phyloP scores from a whole-genome alignment of 2,888 invertebrate genomes.

The Hirtodrosophila alboralis region DNA sequence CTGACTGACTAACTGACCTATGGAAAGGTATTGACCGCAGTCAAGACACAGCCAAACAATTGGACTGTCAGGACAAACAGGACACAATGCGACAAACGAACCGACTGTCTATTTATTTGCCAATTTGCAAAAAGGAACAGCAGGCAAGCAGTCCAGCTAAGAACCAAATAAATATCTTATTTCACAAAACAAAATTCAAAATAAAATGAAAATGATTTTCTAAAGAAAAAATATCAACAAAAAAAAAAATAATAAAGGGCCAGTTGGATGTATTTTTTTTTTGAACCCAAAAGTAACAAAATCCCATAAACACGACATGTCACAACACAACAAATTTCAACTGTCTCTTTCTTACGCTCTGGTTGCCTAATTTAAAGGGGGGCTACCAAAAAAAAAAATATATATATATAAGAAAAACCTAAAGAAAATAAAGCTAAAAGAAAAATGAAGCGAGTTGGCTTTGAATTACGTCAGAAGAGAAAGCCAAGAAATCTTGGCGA shows the following conservation, averaged over 20 bases:
- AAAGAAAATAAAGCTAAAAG: conserved; percentile 26
- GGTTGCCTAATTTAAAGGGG: conserved; percentile 34
- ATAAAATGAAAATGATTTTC: conserved; percentile 71
- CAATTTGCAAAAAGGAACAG: conserved; percentile 74
- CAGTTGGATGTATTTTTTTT: conserved; percentile 20
- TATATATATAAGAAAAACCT: conserved; percentile 19
- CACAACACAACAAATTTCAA: conserved; percentile 58
- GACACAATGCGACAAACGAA: conserved; percentile 30
- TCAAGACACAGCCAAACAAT: conserved; percentile 31
- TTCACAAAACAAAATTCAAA: conserved; percentile 65
- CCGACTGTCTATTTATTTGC: conserved; percentile 70
- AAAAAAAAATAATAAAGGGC: conserved; percentile 18
- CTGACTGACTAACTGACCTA: conserved; percentile 47
- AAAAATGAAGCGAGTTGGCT: conserved; percentile 42
- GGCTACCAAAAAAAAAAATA: no score
- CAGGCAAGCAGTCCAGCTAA: conserved; percentile 55
- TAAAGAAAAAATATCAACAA: conserved; percentile 33
- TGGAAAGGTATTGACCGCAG: conserved; percentile 18
- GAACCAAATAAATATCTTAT: conserved; percentile 78
- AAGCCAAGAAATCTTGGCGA: conserved; percentile 24
- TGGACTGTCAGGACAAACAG: conserved; percentile 21
- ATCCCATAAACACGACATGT: conserved; percentile 80
- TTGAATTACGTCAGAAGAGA: conserved; percentile 61
- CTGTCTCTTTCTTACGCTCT: neutral
- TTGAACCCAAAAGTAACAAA: conserved; percentile 57